Percentiles rank a stretch among this genome's conserved stretches.
These are phyloP conservation scores for Synergus umbraculus DNA, from an alignment of 2,888 invertebrate genomes.

Conservation along the genomic window DNA sequence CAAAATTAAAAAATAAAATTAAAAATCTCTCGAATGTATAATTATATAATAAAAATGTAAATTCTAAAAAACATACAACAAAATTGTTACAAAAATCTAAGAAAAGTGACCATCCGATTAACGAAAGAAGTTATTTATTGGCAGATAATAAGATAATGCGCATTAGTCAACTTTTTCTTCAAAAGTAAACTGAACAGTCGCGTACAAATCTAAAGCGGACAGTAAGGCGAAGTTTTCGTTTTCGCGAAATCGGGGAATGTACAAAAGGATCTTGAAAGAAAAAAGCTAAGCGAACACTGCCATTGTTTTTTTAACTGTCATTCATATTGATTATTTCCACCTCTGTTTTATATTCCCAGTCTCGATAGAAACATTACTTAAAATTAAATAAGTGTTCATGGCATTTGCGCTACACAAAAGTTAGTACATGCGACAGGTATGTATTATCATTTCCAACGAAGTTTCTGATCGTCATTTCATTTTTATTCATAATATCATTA, in stretches of 20 bases:
- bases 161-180: constrained; percentile 30
- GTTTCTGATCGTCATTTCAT: neutral
- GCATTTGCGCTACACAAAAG: constrained; percentile 12
- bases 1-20: constrained; percentile 4
- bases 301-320: neutral
- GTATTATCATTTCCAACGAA: constrained; percentile 24
- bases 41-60: too few relatives aligned
- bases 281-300: constrained; percentile 19
- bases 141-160: constrained; percentile 30
- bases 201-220: constrained; percentile 20
- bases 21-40: neutral
- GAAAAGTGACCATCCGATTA: neutral
- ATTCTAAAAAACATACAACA: neutral
- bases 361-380: constrained; percentile 25
- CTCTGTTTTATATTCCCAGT: constrained; percentile 2
- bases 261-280: constrained; percentile 3
- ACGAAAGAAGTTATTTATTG: constrained; percentile 33
- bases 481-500: constrained; percentile 28
- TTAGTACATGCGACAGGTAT: constrained; percentile 30
- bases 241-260: constrained; percentile 27
- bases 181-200: constrained; percentile 18
- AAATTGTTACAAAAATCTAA: neutral
- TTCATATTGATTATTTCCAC: neutral
- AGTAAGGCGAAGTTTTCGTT: constrained; percentile 35
- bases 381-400: constrained; percentile 40